Conservation (phyloP, 1,140 invertebrate genomes). For the Daktulosphaira vitifoliae region DNA sequence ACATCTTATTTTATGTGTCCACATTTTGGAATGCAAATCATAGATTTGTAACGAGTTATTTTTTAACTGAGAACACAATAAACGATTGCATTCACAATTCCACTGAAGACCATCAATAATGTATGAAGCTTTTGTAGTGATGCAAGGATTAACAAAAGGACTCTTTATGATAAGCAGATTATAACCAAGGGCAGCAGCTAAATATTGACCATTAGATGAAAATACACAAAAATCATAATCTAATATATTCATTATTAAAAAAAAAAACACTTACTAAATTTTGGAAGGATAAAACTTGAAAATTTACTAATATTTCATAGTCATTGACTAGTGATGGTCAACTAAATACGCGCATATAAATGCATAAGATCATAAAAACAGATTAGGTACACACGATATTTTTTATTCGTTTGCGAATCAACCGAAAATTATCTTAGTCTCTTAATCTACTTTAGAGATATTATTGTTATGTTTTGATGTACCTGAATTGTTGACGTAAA, state of each 20-base stretch:
- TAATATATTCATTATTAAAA: constrained; percentile 9
- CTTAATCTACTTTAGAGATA: too few relatives aligned
- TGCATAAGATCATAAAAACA: too few relatives aligned
- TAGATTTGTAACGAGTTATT: constrained; percentile 6
- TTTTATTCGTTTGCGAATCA: too few relatives aligned
- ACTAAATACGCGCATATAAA: too few relatives aligned
- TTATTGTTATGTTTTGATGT: too few relatives aligned
- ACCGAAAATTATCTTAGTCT: too few relatives aligned
- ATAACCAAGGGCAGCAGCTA: background rate
- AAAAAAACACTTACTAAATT: constrained; percentile 20
- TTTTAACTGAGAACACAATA: background rate
- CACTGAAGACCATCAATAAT: background rate
- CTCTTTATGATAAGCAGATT: background rate
- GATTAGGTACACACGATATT: too few relatives aligned
- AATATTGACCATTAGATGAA: background rate
- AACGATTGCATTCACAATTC: background rate
- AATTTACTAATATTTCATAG: too few relatives aligned
- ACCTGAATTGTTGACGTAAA: constrained; percentile 30
- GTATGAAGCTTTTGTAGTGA: background rate
- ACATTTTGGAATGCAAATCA: background rate
- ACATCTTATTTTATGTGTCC: background rate
- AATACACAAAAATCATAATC: constrained; percentile 16
- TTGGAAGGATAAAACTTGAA: too few relatives aligned
- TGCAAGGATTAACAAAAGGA: background rate
- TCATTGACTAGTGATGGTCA: too few relatives aligned